Conservation (phyloP, 2,888 invertebrate genomes). For the Dasysyrphus albostriatus region DNA sequence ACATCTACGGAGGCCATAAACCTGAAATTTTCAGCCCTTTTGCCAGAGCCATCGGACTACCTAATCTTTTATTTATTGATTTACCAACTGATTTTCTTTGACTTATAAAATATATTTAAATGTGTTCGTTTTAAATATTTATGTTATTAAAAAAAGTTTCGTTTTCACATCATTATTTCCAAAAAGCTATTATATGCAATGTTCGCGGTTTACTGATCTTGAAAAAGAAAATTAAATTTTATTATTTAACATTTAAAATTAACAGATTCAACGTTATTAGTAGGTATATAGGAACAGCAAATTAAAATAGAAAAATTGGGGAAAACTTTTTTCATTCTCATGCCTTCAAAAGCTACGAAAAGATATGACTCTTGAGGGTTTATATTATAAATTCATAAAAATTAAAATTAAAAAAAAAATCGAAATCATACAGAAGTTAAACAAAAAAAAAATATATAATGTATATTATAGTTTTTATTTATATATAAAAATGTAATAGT, state of each 20-base stretch:
- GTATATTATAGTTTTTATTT: background rate
- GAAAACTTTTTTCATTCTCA: slow-evolving; percentile 67
- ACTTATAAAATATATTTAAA: background rate
- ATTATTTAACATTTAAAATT: slow-evolving; percentile 11
- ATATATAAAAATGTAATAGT: background rate
- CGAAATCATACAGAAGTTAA: slow-evolving; percentile 53
- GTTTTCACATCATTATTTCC: slow-evolving; percentile 25
- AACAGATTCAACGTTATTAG: slow-evolving; percentile 47
- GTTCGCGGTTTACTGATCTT: slow-evolving; percentile 35
- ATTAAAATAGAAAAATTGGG: slow-evolving; percentile 48
- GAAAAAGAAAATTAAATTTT: slow-evolving; percentile 29
- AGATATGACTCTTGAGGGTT: slow-evolving; percentile 46
- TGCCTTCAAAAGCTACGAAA: slow-evolving; percentile 67
- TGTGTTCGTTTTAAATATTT: background rate
- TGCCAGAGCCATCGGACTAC: too few species aligned
- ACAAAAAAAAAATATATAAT: slow-evolving; percentile 31
- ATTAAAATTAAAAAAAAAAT: slow-evolving; percentile 26
- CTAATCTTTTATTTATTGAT: background rate
- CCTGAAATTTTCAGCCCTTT: too few species aligned
- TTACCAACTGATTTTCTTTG: background rate
- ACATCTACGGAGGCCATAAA: too few species aligned
- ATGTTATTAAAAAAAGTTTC: slow-evolving; percentile 14
- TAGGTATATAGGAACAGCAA: slow-evolving; percentile 31
- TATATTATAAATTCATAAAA: background rate
- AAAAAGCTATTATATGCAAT: slow-evolving; percentile 63